Percentiles rank a stretch among this genome's conserved stretches.
Conservation (phyloP, 1,140 invertebrate genomes). For the Drosophila punjabiensis region DNA sequence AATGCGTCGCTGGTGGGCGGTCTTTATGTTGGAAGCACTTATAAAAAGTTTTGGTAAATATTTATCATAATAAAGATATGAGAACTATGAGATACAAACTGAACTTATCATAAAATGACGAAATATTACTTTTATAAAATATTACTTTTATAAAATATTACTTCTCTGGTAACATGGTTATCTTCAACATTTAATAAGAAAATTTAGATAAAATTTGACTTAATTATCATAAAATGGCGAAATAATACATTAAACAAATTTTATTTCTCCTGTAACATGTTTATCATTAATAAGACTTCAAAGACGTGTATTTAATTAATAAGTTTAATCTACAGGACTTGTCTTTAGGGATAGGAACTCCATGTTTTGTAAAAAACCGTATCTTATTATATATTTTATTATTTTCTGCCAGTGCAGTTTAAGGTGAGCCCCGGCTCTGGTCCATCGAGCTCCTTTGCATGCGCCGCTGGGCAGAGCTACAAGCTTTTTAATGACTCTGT, state of each 20-base stretch:
- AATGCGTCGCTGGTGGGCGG: not conserved
- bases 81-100: not conserved
- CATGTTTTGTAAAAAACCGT: not conserved
- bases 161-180: not conserved
- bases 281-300: not conserved
- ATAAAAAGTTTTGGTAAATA: not conserved
- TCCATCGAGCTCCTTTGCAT: constrained; percentile 20
- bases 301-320: not conserved
- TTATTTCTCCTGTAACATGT: too few species aligned
- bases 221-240: too few species aligned
- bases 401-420: constrained; percentile 2
- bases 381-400: too few species aligned
- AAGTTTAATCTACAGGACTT: not conserved
- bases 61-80: not conserved
- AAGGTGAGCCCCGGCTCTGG: constrained; percentile 11
- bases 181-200: too few species aligned
- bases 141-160: not conserved
- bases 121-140: not conserved
- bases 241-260: too few species aligned
- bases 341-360: not conserved
- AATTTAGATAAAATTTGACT: too few species aligned
- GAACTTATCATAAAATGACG: not conserved
- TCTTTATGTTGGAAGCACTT: not conserved
- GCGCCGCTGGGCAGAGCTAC: constrained; percentile 15
- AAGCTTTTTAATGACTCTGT: constrained; percentile 16